phyloP scores from a whole-genome alignment of 2,113 vertebrate genomes.

The Ifrita kowaldi region DNA sequence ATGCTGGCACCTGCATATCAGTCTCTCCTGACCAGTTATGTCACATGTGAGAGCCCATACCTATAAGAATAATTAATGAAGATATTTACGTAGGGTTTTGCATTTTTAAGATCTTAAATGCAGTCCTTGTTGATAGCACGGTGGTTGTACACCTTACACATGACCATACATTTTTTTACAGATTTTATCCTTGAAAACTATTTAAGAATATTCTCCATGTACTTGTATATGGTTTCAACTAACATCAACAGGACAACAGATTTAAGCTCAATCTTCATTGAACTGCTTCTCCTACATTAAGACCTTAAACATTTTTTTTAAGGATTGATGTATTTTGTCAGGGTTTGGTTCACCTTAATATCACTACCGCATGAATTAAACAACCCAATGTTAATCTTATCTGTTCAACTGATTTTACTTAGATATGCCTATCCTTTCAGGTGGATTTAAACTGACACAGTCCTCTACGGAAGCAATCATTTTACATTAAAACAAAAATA shows the following conservation, averaged over 20 bases:
- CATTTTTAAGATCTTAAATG: not conserved
- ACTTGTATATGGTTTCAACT: not conserved
- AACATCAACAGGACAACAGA: not conserved
- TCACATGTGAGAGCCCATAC: not conserved
- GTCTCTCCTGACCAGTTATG: not conserved
- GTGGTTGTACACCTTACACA: not conserved
- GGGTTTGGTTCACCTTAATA: not conserved
- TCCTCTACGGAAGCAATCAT: not conserved
- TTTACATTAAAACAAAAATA: not conserved
- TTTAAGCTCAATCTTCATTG: not conserved
- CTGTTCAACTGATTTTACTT: not conserved
- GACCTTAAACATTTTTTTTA: not conserved
- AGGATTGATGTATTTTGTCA: not conserved
- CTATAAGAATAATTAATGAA: not conserved
- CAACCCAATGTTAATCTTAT: not conserved
- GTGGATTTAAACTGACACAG: not conserved
- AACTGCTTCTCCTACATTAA: not conserved
- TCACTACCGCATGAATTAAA: not conserved
- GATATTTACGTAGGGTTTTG: not conserved
- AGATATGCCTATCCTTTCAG: not conserved
- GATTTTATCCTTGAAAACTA: not conserved
- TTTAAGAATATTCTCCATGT: not conserved
- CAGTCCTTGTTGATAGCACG: not conserved
- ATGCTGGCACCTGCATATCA: not conserved
- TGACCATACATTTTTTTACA: fast-evolving